Percentiles rank a stretch among this genome's conserved stretches.
These are phyloP conservation scores for Nasonovia ribisnigri DNA, from an alignment of 2,888 invertebrate genomes.

Conservation along the genomic window DNA sequence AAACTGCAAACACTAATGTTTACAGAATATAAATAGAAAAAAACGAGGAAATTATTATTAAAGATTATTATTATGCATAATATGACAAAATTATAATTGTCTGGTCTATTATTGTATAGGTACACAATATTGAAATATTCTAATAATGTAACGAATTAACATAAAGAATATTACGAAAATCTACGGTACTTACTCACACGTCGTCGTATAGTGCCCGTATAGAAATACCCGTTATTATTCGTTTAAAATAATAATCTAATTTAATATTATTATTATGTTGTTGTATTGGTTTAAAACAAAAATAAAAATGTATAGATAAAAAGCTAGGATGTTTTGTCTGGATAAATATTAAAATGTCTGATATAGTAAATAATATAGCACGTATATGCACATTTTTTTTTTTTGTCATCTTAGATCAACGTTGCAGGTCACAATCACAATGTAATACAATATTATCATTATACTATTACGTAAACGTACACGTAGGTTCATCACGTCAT, in stretches of 20 bases:
- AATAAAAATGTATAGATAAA: background rate
- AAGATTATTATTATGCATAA: background rate
- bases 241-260: background rate
- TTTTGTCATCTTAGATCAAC: background rate
- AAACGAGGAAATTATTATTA: background rate
- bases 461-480: background rate
- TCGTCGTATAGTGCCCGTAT: no score
- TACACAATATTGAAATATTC: no score
- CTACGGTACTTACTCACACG: no score
- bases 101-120: background rate
- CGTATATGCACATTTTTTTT: background rate
- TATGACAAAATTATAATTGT: background rate
- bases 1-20: background rate
- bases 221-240: no score
- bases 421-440: background rate
- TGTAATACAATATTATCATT: background rate
- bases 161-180: background rate
- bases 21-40: background rate
- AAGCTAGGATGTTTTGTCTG: background rate
- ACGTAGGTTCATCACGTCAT: background rate
- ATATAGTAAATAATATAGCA: background rate
- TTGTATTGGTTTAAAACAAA: background rate
- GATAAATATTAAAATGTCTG: background rate
- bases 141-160: background rate
- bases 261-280: background rate